Base-by-base conservation (phyloP, 2,888 invertebrate species). In the Tenthredo scrophulariae region DNA sequence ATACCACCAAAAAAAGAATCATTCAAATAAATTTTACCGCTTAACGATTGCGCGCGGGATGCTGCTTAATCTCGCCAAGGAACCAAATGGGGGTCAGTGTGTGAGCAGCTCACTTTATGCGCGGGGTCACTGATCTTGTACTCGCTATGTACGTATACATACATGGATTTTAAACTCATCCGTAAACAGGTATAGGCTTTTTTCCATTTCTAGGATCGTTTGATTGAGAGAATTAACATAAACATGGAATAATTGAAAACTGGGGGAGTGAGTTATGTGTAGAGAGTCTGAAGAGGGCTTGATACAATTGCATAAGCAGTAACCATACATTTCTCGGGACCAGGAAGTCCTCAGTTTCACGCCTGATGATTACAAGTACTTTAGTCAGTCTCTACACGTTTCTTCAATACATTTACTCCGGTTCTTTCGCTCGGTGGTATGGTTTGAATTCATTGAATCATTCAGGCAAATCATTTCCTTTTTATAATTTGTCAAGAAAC, bases 11-110 rank as follows among this genome's bases (percentile, higher is more conserved):
- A 18, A 43, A 26, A 18, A 54, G 15, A 46, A 29, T 18, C 46
- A 18, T 50, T 18, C 13, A 9, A 77, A 6, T 29, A 29, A 29
- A 77, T 50, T 29, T 50, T 29, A 26, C 22, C 29, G 54, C 29
- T 54, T 9, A 15, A 54, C 3, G 13, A 22, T 22, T n/a, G 22
- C 29, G 29, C 22, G 15, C 40, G 46, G 50, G 70, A 83, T 83
- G 83, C 83, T 83, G 83, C 26, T 4, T 29, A 26, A 80, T 77
- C 77, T 54, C 77, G 74, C 67, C 74, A 74, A 75, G 40, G 22
- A 13, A 83, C 85, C 88, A 89, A 92, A 93, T 92, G 90, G 91
- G 91, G 92, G 92, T 93, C 92, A 93, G 92, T 93, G 88, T 93
- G 93, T 91, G 91, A 93, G 88, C 91, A 90, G 89, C 89, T 91